Base-by-base conservation (phyloP, 2,888 invertebrate genomes). In the Ophioninae sp. region DNA sequence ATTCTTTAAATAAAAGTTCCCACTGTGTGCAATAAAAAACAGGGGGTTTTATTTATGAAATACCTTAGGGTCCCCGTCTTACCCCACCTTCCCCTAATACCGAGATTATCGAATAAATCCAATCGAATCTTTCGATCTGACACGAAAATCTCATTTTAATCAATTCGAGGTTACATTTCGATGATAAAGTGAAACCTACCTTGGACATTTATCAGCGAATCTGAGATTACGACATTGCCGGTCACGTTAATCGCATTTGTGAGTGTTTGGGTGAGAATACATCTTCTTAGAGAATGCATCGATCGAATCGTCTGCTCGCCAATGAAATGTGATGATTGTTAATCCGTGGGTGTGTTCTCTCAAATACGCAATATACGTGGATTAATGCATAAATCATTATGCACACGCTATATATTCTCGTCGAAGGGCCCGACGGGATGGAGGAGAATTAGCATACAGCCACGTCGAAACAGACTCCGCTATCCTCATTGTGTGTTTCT, bases 381-480 rank as follows among this genome's bases (percentile, higher is more conserved):
- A 39, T 59, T 51, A 37, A 71, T 63, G 56, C 37, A 61, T 37
- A 17, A 20, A 22, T 72, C 30, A 67, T 59, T 44, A 30, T 72
- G 20, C 71, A 22, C 44, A 77, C 22, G 41, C 9, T 22, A 51
- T 30, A 56, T 73, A 65, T 81, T 61, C 74, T 84, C 78, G 81
- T 74, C 80, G 69, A 74, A 63, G 44, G 65, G 44, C 56, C 30
- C 51, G 71, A 56, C 44, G 23, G 58, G 67, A 41, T 69, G 41
- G 63, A 37, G 58, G 72, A 41, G 58, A 81, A 86, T 86, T 86
- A 86, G 81, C 85, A 86, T 86, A 85, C 85, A 79, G 76, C 79
- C 86, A 85, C 79, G 79, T 86, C 83, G 82, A 86, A 58, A 85
- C 81, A 83, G 82, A 83, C 83, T 83, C 82, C 81, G 82, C 83